phyloP scores from a whole-genome alignment of 2,888 invertebrate genomes.

The Tenodera sinensis region DNA sequence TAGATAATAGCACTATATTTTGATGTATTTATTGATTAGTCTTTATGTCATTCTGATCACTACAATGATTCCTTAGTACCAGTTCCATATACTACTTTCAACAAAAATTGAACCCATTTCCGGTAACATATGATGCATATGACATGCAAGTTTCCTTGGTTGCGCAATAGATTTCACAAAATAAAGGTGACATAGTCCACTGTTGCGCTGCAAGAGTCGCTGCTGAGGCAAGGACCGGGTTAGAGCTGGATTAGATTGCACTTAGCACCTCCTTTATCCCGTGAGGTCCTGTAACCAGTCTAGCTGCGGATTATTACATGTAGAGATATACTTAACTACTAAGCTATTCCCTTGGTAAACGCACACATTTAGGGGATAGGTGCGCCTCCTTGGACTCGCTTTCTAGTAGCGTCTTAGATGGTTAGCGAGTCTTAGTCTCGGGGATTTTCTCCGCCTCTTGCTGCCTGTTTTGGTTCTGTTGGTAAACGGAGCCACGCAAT shows the following conservation, averaged over 20 bases:
- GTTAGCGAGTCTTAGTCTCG: neutral
- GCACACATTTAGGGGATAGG: neutral
- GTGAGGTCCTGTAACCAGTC: conserved; percentile 3
- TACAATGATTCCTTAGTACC: too few species aligned
- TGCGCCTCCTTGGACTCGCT: neutral
- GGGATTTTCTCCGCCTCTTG: neutral
- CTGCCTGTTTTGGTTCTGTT: neutral
- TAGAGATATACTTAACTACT: conserved; percentile 2
- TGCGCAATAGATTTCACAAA: neutral
- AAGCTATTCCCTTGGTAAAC: conserved; percentile 23
- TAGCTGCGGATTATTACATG: conserved; percentile 6
- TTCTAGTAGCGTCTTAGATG: neutral
- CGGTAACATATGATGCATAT: too few species aligned
- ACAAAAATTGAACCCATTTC: too few species aligned
- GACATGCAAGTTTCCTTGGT: too few species aligned
- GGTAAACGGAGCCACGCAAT: conserved; percentile 5
- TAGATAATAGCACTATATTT: too few species aligned
- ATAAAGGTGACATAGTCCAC: neutral
- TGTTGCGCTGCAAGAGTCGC: neutral
- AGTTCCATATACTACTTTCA: too few species aligned
- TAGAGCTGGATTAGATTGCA: neutral
- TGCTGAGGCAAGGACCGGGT: neutral
- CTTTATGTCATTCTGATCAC: too few species aligned
- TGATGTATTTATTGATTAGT: too few species aligned
- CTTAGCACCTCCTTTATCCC: conserved; percentile 14